phyloP scores from a whole-genome alignment of 2,888 invertebrate genomes.

The Hypomecis punctinalis region DNA sequence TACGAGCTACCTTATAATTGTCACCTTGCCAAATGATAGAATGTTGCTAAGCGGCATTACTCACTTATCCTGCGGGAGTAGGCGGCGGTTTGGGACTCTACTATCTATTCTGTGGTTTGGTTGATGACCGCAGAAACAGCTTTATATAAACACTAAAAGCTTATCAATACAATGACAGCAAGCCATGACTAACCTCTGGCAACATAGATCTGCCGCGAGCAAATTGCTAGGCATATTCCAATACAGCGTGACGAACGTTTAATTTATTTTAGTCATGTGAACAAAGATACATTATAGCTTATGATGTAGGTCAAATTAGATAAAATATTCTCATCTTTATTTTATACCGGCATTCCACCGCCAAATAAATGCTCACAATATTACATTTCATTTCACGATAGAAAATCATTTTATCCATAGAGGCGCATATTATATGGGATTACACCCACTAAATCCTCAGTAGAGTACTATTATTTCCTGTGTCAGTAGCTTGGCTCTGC shows the following conservation, averaged over 20 bases:
- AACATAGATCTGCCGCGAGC: background rate
- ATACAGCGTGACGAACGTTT: background rate
- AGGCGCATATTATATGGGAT: too few species aligned
- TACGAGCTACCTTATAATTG: slow-evolving; percentile 16
- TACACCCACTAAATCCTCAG: too few species aligned
- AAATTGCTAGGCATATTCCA: background rate
- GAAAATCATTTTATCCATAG: too few species aligned
- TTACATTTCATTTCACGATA: too few species aligned
- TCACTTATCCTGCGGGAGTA: slow-evolving; percentile 13
- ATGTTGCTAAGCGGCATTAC: slow-evolving; percentile 19
- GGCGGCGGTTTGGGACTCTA: slow-evolving; percentile 1
- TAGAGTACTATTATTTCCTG: too few species aligned
- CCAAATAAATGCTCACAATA: too few species aligned
- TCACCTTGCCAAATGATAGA: slow-evolving; percentile 16
- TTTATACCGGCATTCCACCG: too few species aligned
- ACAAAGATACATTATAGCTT: too few species aligned
- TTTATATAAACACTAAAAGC: slow-evolving; percentile 10
- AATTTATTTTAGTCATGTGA: background rate
- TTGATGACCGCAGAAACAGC: slow-evolving; percentile 18
- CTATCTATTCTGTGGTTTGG: slow-evolving; percentile 13
- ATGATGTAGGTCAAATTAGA: too few species aligned
- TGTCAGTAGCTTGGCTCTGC: too few species aligned
- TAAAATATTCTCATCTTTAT: too few species aligned
- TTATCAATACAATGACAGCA: background rate
- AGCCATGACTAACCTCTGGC: slow-evolving; percentile 6